A percentile compares a stretch with the other conserved stretches of the same genome.
phyloP scores from a whole-genome alignment of 2,113 vertebrate species.

The Hippocampus zosterae region DNA sequence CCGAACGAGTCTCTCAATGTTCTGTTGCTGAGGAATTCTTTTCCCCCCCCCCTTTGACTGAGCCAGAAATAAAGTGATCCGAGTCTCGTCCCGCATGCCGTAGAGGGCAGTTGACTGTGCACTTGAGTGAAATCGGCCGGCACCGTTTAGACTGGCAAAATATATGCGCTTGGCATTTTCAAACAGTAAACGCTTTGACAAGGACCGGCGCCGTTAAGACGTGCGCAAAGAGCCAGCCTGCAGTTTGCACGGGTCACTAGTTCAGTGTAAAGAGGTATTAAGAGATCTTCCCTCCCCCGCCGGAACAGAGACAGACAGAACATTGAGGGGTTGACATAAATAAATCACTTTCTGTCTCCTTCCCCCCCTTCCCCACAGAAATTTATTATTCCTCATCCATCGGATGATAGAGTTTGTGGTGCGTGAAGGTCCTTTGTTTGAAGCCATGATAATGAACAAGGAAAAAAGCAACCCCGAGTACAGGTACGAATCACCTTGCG shows the following conservation, averaged over 20 bases:
- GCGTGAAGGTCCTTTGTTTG: slow-evolving; percentile 79
- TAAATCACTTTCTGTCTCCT: slow-evolving; percentile 40
- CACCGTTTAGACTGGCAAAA: slow-evolving; percentile 1
- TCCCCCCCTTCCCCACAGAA: slow-evolving; percentile 55
- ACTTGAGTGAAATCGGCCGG: neutral
- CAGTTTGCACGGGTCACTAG: slow-evolving; percentile 20
- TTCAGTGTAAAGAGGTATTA: slow-evolving; percentile 14
- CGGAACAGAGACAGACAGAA: slow-evolving; percentile 14
- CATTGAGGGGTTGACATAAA: slow-evolving; percentile 13
- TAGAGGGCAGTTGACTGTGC: neutral
- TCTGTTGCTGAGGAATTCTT: neutral
- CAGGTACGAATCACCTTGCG: slow-evolving; percentile 47
- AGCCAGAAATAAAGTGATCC: neutral
- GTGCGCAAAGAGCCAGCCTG: slow-evolving; percentile 4
- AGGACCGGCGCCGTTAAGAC: slow-evolving; percentile 1
- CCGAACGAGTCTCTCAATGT: neutral
- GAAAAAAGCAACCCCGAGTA: slow-evolving; percentile 77
- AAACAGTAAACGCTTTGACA: slow-evolving; percentile 1
- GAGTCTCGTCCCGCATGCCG: neutral
- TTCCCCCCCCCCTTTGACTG: slow-evolving; percentile 1
- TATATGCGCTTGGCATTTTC: neutral
- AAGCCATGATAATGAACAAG: slow-evolving; percentile 79
- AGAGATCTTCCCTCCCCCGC: slow-evolving; percentile 10
- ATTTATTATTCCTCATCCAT: slow-evolving; percentile 76
- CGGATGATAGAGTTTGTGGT: slow-evolving; percentile 84